These are phyloP conservation scores for Anastrepha obliqua DNA, from an alignment of 1,140 invertebrate species.

Conservation along the genomic window DNA sequence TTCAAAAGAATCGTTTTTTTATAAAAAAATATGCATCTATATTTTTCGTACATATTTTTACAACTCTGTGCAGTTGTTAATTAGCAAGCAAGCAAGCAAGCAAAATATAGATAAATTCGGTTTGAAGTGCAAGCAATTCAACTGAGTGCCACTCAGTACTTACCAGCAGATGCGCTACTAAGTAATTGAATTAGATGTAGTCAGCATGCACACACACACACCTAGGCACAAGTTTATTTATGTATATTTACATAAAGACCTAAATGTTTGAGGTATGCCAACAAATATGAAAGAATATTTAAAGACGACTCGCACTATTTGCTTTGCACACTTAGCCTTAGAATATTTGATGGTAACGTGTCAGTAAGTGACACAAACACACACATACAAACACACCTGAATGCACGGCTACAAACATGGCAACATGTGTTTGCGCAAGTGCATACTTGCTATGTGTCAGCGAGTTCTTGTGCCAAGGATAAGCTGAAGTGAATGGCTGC, in stretches of 20 bases:
- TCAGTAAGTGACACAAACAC: background rate
- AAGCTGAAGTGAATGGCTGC: background rate
- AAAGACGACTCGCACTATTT: conserved; percentile 20
- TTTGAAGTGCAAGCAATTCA: background rate
- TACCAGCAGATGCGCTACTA: background rate
- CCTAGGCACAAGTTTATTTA: background rate
- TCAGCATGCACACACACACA: too few relatives aligned
- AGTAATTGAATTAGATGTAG: background rate
- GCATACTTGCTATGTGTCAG: background rate
- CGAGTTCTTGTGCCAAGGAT: conserved; percentile 26
- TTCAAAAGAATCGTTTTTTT: background rate
- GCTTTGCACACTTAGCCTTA: background rate
- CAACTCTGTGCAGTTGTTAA: background rate
- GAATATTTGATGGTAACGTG: background rate
- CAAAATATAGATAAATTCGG: background rate
- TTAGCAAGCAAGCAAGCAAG: background rate
- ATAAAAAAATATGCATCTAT: background rate
- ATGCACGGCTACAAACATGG: background rate
- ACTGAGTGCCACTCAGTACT: background rate
- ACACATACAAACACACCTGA: background rate
- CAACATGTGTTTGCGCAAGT: background rate
- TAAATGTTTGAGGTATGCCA: background rate
- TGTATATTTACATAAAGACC: background rate
- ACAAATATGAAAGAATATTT: conserved; percentile 5
- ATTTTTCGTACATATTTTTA: too few relatives aligned